A percentile compares a stretch with the other conserved stretches of the same genome.
Conservation (phyloP, 2,113 vertebrate genomes). For the Tursiops truncatus region DNA sequence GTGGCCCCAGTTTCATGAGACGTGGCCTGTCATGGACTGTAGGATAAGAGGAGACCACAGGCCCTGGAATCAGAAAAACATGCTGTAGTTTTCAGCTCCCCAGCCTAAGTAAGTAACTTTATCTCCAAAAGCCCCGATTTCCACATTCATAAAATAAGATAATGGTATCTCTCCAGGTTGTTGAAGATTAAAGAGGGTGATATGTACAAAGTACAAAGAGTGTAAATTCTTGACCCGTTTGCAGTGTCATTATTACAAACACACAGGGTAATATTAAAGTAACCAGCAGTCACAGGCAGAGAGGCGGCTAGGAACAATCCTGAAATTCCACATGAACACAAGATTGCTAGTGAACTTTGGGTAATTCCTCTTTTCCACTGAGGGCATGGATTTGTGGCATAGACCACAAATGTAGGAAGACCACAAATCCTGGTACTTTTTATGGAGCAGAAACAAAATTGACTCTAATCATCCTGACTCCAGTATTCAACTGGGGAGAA, state of each 20-base stretch:
- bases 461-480: neutral
- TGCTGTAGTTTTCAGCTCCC: neutral
- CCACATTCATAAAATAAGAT: neutral
- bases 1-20: neutral
- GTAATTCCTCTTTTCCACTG: neutral
- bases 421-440: neutral
- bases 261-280: neutral
- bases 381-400: neutral
- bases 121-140: neutral
- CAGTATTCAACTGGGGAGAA: neutral
- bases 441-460: neutral
- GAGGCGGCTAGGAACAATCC: neutral
- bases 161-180: neutral
- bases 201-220: neutral
- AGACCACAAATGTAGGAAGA: neutral
- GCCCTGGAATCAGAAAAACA: neutral
- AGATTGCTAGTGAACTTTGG: neutral
- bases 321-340: neutral
- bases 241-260: neutral
- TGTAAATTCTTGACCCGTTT: neutral
- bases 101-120: neutral
- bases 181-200: neutral
- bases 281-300: neutral
- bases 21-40: neutral
- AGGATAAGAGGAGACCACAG: neutral